phyloP scores from a whole-genome alignment of 2,797 vertebrate species.

The Peromyscus attwateri region DNA sequence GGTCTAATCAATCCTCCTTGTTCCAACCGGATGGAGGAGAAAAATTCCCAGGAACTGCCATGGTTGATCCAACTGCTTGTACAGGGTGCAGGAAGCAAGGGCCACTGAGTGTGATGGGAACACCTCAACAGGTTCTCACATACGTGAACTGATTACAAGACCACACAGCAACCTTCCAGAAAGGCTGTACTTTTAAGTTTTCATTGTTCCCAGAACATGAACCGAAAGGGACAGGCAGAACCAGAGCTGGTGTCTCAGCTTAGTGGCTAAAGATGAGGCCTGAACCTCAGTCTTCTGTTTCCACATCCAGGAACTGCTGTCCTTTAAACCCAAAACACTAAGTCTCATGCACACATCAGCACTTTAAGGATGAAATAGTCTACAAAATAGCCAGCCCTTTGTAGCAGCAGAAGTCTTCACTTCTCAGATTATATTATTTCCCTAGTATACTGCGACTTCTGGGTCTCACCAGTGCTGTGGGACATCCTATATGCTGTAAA shows the following conservation, averaged over 20 bases:
- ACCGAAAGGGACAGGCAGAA: not conserved
- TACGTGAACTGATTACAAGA: not conserved
- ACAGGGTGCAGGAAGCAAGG: not conserved
- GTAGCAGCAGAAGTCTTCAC: not conserved
- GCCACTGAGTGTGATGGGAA: not conserved
- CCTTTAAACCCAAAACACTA: not conserved
- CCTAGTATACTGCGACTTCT: not conserved
- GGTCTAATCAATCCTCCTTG: not conserved
- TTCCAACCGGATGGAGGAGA: not conserved
- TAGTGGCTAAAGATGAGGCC: not conserved
- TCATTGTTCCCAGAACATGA: not conserved
- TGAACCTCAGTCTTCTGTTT: not conserved
- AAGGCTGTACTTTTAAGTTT: not conserved
- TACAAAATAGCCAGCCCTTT: not conserved
- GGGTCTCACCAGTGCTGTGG: not conserved
- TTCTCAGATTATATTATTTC: not conserved
- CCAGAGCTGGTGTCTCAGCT: not conserved
- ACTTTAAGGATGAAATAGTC: not conserved
- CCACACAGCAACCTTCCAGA: not conserved
- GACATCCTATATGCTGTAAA: no score
- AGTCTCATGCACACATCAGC: not conserved
- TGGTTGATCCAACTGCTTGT: not conserved
- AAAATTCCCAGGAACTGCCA: not conserved
- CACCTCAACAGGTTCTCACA: not conserved
- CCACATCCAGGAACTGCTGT: not conserved